A percentile compares a stretch with the other conserved stretches of the same genome.
These are phyloP conservation scores for Diarsia brunnea DNA, from an alignment of 2,888 invertebrate species.

Conservation along the genomic window DNA sequence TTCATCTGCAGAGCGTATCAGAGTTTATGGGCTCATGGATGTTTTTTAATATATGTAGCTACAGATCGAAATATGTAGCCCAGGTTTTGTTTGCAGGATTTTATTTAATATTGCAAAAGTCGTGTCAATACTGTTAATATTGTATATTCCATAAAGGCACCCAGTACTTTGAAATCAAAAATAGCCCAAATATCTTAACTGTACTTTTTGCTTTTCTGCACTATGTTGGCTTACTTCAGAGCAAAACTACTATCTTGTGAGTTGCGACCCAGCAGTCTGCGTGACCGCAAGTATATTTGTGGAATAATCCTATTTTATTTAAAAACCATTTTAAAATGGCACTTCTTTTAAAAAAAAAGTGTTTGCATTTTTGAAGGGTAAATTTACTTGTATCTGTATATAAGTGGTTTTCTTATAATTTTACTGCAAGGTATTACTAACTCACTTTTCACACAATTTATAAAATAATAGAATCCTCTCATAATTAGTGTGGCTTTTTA, in stretches of 20 bases:
- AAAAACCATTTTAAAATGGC: too few species aligned
- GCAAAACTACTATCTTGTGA: not conserved
- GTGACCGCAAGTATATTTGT: not conserved
- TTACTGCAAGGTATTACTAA: too few species aligned
- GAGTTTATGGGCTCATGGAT: not conserved
- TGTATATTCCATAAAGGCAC: too few species aligned
- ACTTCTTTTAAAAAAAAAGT: too few species aligned
- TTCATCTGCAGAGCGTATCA: slow-evolving; percentile 20
- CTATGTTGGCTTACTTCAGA: not conserved
- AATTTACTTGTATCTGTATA: not conserved
- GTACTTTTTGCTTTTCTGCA: not conserved
- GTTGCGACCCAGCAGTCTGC: not conserved
- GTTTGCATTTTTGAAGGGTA: too few species aligned
- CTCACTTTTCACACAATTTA: not conserved
- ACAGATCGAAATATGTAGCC: not conserved
- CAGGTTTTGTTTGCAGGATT: not conserved
- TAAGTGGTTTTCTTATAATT: too few species aligned
- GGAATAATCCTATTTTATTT: too few species aligned
- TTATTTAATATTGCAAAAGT: not conserved
- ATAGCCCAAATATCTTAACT: not conserved
- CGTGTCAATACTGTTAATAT: not conserved
- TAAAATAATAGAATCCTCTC: too few species aligned
- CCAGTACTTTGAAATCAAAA: too few species aligned
- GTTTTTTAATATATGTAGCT: not conserved
- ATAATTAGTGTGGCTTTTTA: too few species aligned